A percentile compares a stretch with the other conserved stretches of the same genome.
phyloP scores from a whole-genome alignment of 2,113 vertebrate genomes.

The Nyctibius bracteatus region DNA sequence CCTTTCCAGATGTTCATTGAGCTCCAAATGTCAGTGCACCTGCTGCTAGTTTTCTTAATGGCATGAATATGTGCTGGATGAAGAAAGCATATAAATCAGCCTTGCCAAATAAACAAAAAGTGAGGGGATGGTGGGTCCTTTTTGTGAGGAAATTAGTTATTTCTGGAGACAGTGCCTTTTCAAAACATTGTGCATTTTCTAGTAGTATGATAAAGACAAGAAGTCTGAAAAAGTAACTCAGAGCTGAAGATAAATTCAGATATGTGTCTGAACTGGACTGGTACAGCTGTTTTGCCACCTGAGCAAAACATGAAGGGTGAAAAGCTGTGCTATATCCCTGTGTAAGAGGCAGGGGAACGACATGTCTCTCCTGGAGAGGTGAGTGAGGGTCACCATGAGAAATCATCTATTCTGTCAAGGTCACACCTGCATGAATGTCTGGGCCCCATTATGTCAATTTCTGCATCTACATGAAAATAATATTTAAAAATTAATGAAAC shows the following conservation, averaged over 20 bases:
- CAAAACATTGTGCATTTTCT: not conserved
- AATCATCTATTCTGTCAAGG: not conserved
- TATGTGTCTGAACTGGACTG: not conserved
- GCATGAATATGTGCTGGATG: not conserved
- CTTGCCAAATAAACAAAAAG: not conserved
- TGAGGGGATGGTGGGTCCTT: not conserved
- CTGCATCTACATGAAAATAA: not conserved
- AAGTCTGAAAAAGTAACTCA: not conserved
- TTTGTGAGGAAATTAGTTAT: not conserved
- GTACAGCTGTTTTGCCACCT: not conserved
- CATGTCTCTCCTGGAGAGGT: not conserved
- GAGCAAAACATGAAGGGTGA: not conserved
- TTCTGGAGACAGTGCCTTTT: not conserved
- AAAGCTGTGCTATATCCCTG: not conserved
- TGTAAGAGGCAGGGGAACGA: not conserved
- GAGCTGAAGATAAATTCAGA: not conserved
- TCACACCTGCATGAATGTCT: not conserved
- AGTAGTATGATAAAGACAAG: not conserved
- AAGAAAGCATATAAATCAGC: not conserved
- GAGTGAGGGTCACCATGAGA: not conserved
- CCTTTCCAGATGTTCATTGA: conserved; percentile 21
- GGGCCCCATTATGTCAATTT: not conserved
- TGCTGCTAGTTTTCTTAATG: not conserved
- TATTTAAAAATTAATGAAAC: not conserved
- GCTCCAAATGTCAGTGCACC: conserved; percentile 22